Evolutionary conservation across 2,113 vertebrate species (phyloP).

Genomic region (Mesocricetus auratus): DNA sequence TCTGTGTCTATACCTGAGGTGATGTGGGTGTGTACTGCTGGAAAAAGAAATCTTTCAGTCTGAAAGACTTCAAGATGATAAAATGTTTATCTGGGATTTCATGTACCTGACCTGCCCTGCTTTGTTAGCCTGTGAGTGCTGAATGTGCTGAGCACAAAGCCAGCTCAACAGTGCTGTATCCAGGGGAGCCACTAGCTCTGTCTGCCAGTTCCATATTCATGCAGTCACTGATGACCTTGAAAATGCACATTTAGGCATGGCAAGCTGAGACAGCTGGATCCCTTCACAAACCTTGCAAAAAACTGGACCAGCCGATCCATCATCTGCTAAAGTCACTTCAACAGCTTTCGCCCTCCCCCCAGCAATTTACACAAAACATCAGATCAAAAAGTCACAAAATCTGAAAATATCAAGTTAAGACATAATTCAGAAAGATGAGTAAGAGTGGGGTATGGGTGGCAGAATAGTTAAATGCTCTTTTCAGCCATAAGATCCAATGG

Average conservation of each 20-base stretch:
- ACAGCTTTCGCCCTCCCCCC: not conserved
- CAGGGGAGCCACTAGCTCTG: slow-evolving; percentile 26
- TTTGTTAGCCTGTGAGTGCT: slow-evolving; percentile 14
- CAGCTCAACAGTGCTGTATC: slow-evolving; percentile 41
- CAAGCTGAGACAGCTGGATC: slow-evolving; percentile 78
- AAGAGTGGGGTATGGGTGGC: not conserved
- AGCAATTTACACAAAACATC: slow-evolving; percentile 52
- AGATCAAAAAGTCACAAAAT: not conserved
- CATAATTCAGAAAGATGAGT: not conserved
- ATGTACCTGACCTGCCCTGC: slow-evolving; percentile 60
- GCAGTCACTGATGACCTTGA: slow-evolving; percentile 63
- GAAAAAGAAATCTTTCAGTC: slow-evolving; percentile 56
- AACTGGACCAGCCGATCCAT: slow-evolving; percentile 59
- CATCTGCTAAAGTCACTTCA: slow-evolving; percentile 63
- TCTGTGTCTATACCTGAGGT: not conserved
- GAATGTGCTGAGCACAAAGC: slow-evolving; percentile 58
- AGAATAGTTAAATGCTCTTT: not conserved
- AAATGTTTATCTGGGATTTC: slow-evolving; percentile 56
- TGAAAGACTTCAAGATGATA: slow-evolving; percentile 58
- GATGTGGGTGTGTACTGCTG: not conserved
- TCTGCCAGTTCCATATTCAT: slow-evolving; percentile 39
- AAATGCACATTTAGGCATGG: slow-evolving; percentile 70
- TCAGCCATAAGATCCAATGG: not conserved
- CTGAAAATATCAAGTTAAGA: slow-evolving; percentile 30
- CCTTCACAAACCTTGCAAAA: slow-evolving; percentile 73